Evolutionary conservation across 2,888 invertebrate genomes (phyloP).

Genomic region (Xanthorhoe designata): DNA sequence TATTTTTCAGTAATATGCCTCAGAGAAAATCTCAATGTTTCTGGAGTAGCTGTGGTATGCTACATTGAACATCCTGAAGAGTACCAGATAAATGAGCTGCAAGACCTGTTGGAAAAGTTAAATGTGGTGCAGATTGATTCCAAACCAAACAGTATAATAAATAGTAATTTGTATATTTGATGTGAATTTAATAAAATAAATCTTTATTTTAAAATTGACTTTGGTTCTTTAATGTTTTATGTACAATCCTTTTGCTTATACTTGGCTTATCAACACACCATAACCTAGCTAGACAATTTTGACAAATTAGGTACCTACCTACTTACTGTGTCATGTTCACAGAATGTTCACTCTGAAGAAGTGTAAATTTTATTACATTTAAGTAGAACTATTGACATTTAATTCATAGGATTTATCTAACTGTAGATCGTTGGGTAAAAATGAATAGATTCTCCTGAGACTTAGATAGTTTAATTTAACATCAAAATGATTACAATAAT

Average conservation of each 20-base stretch:
- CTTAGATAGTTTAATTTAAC: conserved; percentile 66
- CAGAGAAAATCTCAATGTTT: conserved; percentile 64
- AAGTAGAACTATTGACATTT: too few relatives aligned
- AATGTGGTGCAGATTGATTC: conserved; percentile 58
- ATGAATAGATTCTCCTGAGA: conserved; percentile 9
- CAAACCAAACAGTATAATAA: conserved; percentile 56
- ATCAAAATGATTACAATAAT: conserved; percentile 59
- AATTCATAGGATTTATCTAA: background rate
- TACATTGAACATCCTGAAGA: conserved; percentile 72
- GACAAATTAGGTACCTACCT: too few relatives aligned
- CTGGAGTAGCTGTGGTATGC: conserved; percentile 66
- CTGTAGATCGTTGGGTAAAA: background rate
- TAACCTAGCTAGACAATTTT: too few relatives aligned
- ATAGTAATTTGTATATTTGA: conserved; percentile 77
- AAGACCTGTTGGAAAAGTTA: conserved; percentile 61
- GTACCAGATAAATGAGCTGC: conserved; percentile 62
- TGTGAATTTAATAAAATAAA: conserved; percentile 22
- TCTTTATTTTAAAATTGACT: conserved; percentile 1
- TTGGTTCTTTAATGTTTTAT: background rate
- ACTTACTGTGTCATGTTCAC: too few relatives aligned
- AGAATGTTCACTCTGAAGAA: too few relatives aligned
- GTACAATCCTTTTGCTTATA: background rate
- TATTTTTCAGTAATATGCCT: conserved; percentile 67
- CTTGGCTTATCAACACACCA: too few relatives aligned
- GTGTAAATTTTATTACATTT: too few relatives aligned